A percentile compares a stretch with the other conserved stretches of the same genome.
Conservation (phyloP, 2,797 vertebrate species). For the Channa striata region DNA sequence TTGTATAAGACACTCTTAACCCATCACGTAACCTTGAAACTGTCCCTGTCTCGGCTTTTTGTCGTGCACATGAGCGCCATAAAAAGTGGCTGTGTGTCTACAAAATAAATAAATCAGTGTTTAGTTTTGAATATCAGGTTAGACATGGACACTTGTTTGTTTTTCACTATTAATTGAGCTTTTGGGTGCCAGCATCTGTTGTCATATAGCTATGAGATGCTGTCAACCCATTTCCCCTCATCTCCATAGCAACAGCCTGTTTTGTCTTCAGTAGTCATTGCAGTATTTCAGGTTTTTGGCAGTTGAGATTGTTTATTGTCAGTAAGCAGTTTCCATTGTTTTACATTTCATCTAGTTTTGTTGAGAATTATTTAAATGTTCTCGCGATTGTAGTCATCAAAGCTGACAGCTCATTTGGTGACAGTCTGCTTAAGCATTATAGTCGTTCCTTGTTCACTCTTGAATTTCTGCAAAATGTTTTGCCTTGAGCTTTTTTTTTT, state of each 20-base stretch:
- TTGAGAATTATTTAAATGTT: background rate
- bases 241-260: constrained; percentile 70
- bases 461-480: background rate
- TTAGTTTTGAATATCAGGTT: background rate
- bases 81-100: background rate
- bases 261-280: constrained; percentile 41
- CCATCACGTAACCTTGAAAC: too few relatives aligned
- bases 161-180: background rate
- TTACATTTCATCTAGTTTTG: background rate
- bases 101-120: too few relatives aligned
- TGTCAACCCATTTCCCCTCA: background rate
- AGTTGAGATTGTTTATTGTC: constrained; percentile 66
- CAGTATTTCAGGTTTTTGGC: constrained; percentile 29
- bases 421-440: background rate
- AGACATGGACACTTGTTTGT: background rate
- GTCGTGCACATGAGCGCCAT: background rate
- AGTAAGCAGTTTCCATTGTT: background rate
- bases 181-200: background rate
- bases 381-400: background rate
- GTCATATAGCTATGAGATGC: background rate
- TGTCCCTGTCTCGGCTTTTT: background rate
- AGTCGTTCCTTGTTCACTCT: constrained; percentile 2
- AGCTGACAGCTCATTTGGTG: background rate
- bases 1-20: background rate
- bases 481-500: constrained; percentile 1